Base-by-base conservation (phyloP, 2,113 vertebrate genomes). In the Abramis brama region DNA sequence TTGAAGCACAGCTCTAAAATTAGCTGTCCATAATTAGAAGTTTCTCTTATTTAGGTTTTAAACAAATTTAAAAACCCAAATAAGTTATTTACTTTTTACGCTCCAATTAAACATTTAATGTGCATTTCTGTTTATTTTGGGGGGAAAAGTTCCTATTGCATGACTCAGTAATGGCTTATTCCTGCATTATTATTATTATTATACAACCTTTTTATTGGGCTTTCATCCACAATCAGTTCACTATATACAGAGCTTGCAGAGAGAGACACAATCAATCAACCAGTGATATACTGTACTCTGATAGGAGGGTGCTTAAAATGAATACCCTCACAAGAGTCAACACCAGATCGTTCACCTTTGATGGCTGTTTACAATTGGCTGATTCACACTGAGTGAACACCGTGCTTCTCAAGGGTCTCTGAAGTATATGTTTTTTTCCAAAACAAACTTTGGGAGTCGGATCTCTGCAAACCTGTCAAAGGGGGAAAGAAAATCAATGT, bases 381-480 rank as follows among this genome's bases (percentile, higher is more conserved):
- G 8, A 39, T 36, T 33, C 50, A 90, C 55, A 87, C 2, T 9
- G 85, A 27, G 7, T 87, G 84, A 12, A 86, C 70, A 73, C 12
- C 86, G 39, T 47, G 6, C 25, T 74, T 70, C 75, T 91, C 25
- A 76, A 87, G 79, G n/a, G 21, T 87, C 8, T 82, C 52, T 33
- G 88, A 85, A 86, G 33, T 47, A 25, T 82, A 73, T 85, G 27
- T 30, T 79, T 86, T 88, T 89, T 70, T 77, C 84, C 10, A 86
- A 68, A 21, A 84, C 79, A 77, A 92, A 91, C 84, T 87, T 86
- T 0, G 83, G 84, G 43, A 90, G 86, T 88, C 2, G 59, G 77
- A 91, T 90, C 86, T 90, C 87, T 89, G 87, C 89, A 76, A 60
- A 33, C 78, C 90, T 91, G 83, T 70, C 82, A 87, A 92, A 90